Evolutionary conservation across 2,797 vertebrate genomes (phyloP).

Genomic region (Saguinus oedipus): DNA sequence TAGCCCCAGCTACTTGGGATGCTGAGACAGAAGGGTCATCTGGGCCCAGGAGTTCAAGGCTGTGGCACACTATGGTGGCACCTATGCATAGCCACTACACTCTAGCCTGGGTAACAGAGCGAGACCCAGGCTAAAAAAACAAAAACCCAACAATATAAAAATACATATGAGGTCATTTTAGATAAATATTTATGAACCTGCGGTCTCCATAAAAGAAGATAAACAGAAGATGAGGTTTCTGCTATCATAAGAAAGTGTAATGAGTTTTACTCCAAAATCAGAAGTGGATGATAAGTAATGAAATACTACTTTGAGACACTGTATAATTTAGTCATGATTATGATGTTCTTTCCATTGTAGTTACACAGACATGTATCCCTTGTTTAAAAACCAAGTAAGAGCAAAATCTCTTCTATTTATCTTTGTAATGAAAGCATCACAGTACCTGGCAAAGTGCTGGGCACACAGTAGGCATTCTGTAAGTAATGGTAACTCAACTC

Average conservation of each 20-base stretch:
- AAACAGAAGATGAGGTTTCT: background rate
- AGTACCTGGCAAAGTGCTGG: background rate
- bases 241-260: background rate
- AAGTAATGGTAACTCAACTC: background rate
- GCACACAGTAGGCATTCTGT: background rate
- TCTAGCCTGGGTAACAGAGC: background rate
- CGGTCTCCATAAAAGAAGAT: background rate
- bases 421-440: background rate
- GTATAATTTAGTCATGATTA: background rate
- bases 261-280: slow-evolving; percentile 36
- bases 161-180: slow-evolving; percentile 7
- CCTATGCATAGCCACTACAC: background rate
- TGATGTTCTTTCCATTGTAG: background rate
- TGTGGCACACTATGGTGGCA: background rate
- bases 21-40: too few species aligned
- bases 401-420: background rate
- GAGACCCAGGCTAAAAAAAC: background rate
- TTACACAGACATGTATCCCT: background rate
- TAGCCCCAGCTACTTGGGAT: background rate
- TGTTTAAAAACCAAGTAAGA: slow-evolving; percentile 15
- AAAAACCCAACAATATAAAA: background rate
- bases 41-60: background rate
- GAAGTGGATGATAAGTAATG: background rate
- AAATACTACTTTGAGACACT: background rate
- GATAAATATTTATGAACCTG: background rate